Conservation (phyloP, 2,797 vertebrate species). For the Pipistrellus pipistrellus region DNA sequence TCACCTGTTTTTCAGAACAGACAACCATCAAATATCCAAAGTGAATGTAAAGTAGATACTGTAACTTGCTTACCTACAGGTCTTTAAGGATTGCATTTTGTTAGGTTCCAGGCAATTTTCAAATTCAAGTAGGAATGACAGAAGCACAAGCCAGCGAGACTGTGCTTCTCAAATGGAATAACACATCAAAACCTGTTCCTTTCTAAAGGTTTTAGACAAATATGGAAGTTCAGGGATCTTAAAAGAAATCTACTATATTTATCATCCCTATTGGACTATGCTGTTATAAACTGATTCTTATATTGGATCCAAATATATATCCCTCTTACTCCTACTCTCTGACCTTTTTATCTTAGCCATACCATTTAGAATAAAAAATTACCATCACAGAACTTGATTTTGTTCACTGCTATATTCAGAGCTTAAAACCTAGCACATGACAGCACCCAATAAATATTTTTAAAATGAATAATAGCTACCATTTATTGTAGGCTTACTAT, state of each 20-base stretch:
- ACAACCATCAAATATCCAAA: constrained; percentile 43
- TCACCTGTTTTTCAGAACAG: constrained; percentile 58
- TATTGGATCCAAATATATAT: constrained; percentile 13
- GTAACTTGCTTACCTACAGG: not conserved
- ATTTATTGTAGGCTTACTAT: constrained; percentile 39
- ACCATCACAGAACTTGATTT: not conserved
- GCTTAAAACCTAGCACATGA: not conserved
- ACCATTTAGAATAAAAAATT: constrained; percentile 8
- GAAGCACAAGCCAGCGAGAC: constrained; percentile 27
- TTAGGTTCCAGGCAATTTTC: constrained; percentile 41
- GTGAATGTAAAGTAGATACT: not conserved
- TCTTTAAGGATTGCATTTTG: not conserved
- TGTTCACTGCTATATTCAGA: not conserved
- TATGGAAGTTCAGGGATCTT: constrained; percentile 13
- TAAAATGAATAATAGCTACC: not conserved
- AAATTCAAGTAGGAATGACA: constrained; percentile 49
- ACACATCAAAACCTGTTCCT: constrained; percentile 22
- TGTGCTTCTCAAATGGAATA: constrained; percentile 46
- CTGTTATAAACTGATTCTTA: not conserved
- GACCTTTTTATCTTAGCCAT: constrained; percentile 37
- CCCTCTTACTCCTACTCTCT: not conserved
- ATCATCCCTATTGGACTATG: not conserved
- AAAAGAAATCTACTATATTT: constrained; percentile 44
- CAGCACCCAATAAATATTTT: not conserved
- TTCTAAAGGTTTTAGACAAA: constrained; percentile 56